These are phyloP conservation scores for Nothocercus julius DNA, from an alignment of 2,113 vertebrate genomes.

Conservation along the genomic window DNA sequence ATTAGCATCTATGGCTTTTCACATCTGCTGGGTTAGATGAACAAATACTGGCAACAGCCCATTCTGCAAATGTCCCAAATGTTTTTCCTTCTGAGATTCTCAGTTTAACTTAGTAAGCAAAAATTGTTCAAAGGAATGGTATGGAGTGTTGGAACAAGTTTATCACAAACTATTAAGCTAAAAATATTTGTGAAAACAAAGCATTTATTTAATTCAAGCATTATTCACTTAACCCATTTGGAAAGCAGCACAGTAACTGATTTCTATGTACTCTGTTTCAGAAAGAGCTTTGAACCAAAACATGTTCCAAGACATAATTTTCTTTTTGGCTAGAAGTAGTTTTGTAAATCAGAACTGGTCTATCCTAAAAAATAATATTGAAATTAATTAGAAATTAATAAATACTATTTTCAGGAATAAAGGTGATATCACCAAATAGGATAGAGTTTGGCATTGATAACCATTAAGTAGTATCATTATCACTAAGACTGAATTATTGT, in stretches of 20 bases:
- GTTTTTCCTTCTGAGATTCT: conserved; percentile 77
- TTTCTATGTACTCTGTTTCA: background rate
- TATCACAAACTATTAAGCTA: background rate
- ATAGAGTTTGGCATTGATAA: background rate
- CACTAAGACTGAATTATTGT: background rate
- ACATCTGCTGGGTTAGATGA: conserved; percentile 76
- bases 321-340: background rate
- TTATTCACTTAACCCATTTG: background rate
- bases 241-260: background rate
- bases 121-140: conserved; percentile 65
- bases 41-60: conserved; percentile 77
- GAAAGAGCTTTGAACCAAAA: background rate
- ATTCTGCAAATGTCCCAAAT: conserved; percentile 79
- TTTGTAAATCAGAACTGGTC: background rate
- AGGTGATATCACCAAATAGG: background rate
- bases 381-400: background rate
- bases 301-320: background rate
- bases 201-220: background rate
- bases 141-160: conserved; percentile 12
- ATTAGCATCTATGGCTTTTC: conserved; percentile 70
- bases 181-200: background rate
- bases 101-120: conserved; percentile 79
- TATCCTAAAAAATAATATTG: background rate
- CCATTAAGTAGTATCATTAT: background rate
- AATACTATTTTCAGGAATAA: background rate